Evolutionary conservation across 35 echinoderm and acorn worm genomes (phyloP).

Genomic region (Strongylocentrotus purpuratus): DNA sequence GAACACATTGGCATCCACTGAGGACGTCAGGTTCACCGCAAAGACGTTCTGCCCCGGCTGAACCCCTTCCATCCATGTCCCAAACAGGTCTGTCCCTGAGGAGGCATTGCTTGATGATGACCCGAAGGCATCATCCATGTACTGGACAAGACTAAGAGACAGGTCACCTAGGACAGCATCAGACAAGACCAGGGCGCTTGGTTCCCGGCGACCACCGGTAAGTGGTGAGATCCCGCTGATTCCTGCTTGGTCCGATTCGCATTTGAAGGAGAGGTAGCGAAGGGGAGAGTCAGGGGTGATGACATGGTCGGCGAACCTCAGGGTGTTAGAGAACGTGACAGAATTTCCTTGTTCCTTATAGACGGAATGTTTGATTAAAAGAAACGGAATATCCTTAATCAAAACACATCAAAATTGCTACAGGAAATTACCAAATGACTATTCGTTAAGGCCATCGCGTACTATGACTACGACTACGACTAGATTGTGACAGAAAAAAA

Average conservation of each 20-base stretch:
- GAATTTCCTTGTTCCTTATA: not conserved
- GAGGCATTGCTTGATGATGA: not conserved
- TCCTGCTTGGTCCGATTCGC: not conserved
- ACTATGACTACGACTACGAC: too few relatives aligned
- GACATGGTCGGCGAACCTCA: not conserved
- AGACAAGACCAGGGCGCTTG: not conserved
- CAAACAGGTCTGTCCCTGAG: not conserved
- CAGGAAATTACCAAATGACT: too few relatives aligned
- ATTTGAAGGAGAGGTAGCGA: conserved; percentile 15
- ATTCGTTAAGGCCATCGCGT: too few relatives aligned
- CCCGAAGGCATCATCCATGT: conserved; percentile 18
- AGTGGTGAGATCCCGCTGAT: not conserved
- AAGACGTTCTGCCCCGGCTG: conserved; percentile 39
- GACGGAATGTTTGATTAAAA: not conserved
- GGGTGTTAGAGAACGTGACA: conserved; percentile 11
- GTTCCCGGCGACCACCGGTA: too few relatives aligned
- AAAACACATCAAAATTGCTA: too few relatives aligned
- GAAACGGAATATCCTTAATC: too few relatives aligned
- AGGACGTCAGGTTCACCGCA: conserved; percentile 21
- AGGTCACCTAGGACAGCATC: not conserved
- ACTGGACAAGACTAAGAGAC: conserved; percentile 26
- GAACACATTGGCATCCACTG: conserved; percentile 14
- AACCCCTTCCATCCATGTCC: not conserved
- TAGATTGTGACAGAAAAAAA: too few relatives aligned
- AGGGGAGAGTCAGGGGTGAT: not conserved